Percentiles rank a stretch among this genome's conserved stretches.
phyloP scores from a whole-genome alignment of 2,113 vertebrate genomes.

The Macrotus californicus region DNA sequence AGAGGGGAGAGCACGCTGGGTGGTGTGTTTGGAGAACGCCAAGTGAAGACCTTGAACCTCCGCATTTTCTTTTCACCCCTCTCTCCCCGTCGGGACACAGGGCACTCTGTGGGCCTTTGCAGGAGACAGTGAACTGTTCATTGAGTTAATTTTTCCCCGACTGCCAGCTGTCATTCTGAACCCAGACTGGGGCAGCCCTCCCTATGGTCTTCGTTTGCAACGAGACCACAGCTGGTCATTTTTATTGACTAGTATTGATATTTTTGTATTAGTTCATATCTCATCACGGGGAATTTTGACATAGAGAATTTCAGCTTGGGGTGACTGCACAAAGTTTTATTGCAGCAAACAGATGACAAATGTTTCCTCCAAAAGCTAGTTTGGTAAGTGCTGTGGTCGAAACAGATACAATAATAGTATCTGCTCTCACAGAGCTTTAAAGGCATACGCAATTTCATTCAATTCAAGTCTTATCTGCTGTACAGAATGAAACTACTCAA shows the following conservation, averaged over 20 bases:
- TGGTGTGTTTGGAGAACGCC: not conserved
- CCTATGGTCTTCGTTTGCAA: not conserved
- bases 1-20: not conserved
- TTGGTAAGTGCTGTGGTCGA: not conserved
- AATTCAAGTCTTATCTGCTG: not conserved
- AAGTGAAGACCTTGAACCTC: not conserved
- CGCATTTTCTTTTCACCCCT: not conserved
- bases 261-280: not conserved
- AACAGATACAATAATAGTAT: not conserved
- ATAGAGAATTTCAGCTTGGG: not conserved
- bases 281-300: not conserved
- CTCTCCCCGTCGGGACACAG: not conserved
- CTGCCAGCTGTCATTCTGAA: not conserved
- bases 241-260: not conserved
- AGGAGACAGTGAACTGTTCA: not conserved
- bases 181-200: not conserved
- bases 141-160: not conserved
- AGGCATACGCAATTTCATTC: not conserved
- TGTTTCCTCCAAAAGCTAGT: not conserved
- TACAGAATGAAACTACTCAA: not conserved
- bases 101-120: not conserved
- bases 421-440: conserved; percentile 20
- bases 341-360: not conserved
- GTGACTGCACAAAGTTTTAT: not conserved
- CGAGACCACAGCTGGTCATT: not conserved